A percentile compares a stretch with the other conserved stretches of the same genome.
Conservation (phyloP, 2,797 vertebrate species). For the Catharus ustulatus region DNA sequence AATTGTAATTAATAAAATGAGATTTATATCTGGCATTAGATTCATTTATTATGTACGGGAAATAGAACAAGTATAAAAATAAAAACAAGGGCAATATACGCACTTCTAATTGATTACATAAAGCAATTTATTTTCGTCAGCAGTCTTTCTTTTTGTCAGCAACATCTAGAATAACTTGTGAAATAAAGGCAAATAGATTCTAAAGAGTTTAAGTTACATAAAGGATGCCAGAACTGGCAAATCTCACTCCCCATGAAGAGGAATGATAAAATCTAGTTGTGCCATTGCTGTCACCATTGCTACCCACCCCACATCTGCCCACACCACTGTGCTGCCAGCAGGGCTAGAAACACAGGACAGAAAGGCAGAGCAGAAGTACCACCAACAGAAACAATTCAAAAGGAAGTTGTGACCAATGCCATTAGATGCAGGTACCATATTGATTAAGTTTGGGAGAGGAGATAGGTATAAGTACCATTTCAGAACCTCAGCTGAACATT, state of each 20-base stretch:
- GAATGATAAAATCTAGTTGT: not conserved
- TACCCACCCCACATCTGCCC: not conserved
- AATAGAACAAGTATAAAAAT: not conserved
- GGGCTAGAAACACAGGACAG: not conserved
- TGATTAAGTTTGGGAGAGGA: not conserved
- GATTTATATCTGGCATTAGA: not conserved
- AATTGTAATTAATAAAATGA: not conserved
- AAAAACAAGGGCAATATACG: not conserved
- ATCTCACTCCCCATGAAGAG: not conserved
- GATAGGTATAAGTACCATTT: not conserved
- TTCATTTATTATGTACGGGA: not conserved
- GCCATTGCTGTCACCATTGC: not conserved
- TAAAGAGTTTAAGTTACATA: not conserved
- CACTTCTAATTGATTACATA: not conserved
- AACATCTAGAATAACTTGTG: not conserved
- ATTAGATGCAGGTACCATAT: not conserved
- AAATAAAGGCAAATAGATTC: not conserved
- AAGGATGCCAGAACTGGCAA: not conserved
- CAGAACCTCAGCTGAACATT: not conserved
- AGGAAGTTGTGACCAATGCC: not conserved
- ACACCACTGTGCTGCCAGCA: not conserved
- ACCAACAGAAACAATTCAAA: not conserved
- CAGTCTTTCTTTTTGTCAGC: not conserved
- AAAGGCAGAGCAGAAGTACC: not conserved
- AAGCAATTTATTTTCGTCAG: not conserved